phyloP scores from a whole-genome alignment of 1,140 invertebrate genomes.

The Hylaeus volcanicus region DNA sequence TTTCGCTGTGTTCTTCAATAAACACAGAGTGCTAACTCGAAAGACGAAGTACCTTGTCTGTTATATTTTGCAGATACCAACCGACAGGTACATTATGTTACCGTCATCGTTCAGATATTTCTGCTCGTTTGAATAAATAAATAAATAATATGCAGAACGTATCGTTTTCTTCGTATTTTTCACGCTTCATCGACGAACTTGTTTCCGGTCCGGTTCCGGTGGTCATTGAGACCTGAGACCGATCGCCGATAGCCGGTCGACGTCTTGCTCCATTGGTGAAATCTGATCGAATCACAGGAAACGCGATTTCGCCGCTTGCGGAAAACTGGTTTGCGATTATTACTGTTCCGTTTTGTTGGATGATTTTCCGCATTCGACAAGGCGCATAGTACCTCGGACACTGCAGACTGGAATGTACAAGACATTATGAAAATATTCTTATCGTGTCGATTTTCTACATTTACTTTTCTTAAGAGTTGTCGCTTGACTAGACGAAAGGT shows the following conservation, averaged over 20 bases:
- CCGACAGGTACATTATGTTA: too few relatives aligned
- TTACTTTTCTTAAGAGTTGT: too few relatives aligned
- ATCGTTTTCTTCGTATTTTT: not conserved
- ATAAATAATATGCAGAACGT: not conserved
- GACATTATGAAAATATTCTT: too few relatives aligned
- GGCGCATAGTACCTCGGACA: not conserved
- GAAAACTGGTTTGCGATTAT: slow-evolving; percentile 1
- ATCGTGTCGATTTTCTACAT: too few relatives aligned
- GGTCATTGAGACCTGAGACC: slow-evolving; percentile 38
- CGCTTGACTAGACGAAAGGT: too few relatives aligned
- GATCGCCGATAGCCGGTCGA: slow-evolving; percentile 27
- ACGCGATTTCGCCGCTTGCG: not conserved
- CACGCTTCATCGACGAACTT: slow-evolving; percentile 17
- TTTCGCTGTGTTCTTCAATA: too few relatives aligned
- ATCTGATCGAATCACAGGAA: slow-evolving; percentile 19
- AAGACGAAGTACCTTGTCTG: too few relatives aligned
- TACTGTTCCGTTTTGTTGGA: not conserved
- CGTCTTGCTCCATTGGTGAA: slow-evolving; percentile 17
- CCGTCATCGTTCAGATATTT: too few relatives aligned
- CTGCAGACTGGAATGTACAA: too few relatives aligned
- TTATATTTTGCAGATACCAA: too few relatives aligned
- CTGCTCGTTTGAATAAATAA: too few relatives aligned
- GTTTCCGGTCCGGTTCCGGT: slow-evolving; percentile 51
- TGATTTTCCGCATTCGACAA: slow-evolving; percentile 4
- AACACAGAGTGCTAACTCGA: too few relatives aligned